Base-by-base conservation (phyloP, 2,797 vertebrate genomes). In the Sebastes hopkinsi region DNA sequence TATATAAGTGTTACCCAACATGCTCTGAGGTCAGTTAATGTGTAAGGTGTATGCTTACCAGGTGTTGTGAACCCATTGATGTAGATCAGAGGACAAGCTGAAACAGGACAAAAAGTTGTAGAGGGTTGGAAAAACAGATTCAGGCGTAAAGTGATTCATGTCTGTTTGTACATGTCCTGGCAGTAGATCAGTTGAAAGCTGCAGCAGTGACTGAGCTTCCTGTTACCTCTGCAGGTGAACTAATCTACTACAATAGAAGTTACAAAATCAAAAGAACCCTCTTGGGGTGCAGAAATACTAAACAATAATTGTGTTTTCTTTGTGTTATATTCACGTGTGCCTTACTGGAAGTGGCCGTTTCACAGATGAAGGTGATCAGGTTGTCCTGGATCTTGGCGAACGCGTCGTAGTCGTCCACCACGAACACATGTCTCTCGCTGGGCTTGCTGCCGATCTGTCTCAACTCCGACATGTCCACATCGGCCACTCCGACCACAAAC, bases 361-460 rank as follows among this genome's bases (percentile, higher is more conserved):
- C 99, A 86, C 99, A 99, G 89, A 99, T 97, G 93, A 99, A 99
- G 4, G 98, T 99, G 94, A 99, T 97, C 12, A 99, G 96, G 92
- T 99, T 99, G 89, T 99, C 98, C 87, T 99, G 97, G 86, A 99
- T 99, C 95, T 99, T 99, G 88, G 95, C 96, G 80, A 99, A 99
- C 54, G 97, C 97, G 22, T 99, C 98, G 11, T 99, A 99, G 90
- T 99, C 97, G 52, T 99, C 98, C 8, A 99, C 97, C 60, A 99
- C 97, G 78, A 99, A 99, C 67, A 99, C 96, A 0, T 99, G 98
- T 60, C 98, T 97, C 16, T 99, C 98, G 0, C 97, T 98, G 70
- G 99, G 99, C 72, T 99, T 99, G 96, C 98, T 99, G 88, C 97
- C 99, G 46, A 99, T 99, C 81, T 95, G 93, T 90, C 96, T 97